These are phyloP conservation scores for Microcebus lehilahytsara DNA, from an alignment of 2,113 vertebrate genomes.

Conservation along the genomic window DNA sequence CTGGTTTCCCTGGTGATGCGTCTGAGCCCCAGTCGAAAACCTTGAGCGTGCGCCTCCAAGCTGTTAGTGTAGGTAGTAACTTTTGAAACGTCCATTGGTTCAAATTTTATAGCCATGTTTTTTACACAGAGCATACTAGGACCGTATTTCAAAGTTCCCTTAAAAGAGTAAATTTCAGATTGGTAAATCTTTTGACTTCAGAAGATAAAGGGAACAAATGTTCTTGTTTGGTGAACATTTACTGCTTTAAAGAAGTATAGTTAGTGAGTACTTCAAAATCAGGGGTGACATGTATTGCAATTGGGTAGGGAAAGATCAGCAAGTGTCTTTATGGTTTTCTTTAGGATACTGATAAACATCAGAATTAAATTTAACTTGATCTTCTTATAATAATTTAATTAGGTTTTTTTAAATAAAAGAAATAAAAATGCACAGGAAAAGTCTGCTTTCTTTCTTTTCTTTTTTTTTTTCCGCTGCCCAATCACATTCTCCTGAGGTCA, in stretches of 20 bases:
- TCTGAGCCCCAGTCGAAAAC: not conserved
- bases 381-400: not conserved
- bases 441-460: not conserved
- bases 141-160: not conserved
- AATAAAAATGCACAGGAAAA: not conserved
- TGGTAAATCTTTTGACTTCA: not conserved
- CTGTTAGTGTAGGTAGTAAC: not conserved
- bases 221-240: not conserved
- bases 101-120: not conserved
- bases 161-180: not conserved
- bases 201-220: not conserved
- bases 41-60: not conserved
- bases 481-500: accelerated
- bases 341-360: not conserved
- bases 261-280: no score
- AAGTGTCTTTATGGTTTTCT: no score
- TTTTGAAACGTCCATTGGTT: not conserved
- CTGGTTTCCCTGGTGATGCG: accelerated
- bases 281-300: not conserved
- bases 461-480: no score
- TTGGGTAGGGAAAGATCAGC: accelerated
- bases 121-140: accelerated
- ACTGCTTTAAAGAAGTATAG: not conserved
- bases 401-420: not conserved
- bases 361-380: not conserved